Percentiles rank a stretch among this genome's conserved stretches.
Conservation (phyloP, 2,888 invertebrate species). For the Acronicta leporina region DNA sequence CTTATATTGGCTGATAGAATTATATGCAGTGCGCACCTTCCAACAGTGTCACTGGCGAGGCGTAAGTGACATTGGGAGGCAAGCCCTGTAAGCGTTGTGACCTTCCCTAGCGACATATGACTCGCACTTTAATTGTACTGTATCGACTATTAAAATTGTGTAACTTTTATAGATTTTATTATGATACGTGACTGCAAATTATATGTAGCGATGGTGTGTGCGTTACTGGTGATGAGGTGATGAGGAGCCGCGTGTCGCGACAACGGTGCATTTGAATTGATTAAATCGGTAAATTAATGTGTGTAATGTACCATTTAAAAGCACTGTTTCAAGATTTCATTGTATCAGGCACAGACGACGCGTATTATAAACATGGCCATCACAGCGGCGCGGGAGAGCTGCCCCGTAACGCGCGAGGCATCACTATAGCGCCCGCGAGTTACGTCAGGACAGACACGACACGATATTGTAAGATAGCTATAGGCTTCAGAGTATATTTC, state of each 20-base stretch:
- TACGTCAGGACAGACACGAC: conserved; percentile 10
- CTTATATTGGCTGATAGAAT: conserved; percentile 1
- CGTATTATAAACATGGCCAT: conserved; percentile 3
- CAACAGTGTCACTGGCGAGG: conserved; percentile 5
- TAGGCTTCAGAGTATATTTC: conserved; percentile 23
- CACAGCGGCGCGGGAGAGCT: conserved; percentile 29
- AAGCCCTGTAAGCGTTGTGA: conserved; percentile 9
- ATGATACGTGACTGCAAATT: conserved; percentile 24
- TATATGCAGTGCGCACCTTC: conserved; percentile 5
- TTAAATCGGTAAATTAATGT: no score
- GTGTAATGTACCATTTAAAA: background rate
- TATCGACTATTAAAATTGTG: conserved; percentile 33
- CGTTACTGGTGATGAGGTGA: conserved; percentile 9
- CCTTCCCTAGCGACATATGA: conserved; percentile 17
- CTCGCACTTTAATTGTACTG: conserved; percentile 30
- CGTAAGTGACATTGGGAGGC: conserved; percentile 7
- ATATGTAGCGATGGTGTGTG: conserved; percentile 26
- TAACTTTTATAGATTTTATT: conserved; percentile 34
- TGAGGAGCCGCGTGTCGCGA: no score
- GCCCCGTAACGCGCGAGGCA: conserved; percentile 20
- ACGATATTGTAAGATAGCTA: conserved; percentile 22
- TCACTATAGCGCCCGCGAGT: conserved; percentile 5
- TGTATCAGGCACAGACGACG: conserved; percentile 16
- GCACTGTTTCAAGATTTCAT: background rate
- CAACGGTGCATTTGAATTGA: conserved; percentile 13